A percentile compares a stretch with the other conserved stretches of the same genome.
Conservation (phyloP, 2,113 vertebrate species). For the Zeus faber region DNA sequence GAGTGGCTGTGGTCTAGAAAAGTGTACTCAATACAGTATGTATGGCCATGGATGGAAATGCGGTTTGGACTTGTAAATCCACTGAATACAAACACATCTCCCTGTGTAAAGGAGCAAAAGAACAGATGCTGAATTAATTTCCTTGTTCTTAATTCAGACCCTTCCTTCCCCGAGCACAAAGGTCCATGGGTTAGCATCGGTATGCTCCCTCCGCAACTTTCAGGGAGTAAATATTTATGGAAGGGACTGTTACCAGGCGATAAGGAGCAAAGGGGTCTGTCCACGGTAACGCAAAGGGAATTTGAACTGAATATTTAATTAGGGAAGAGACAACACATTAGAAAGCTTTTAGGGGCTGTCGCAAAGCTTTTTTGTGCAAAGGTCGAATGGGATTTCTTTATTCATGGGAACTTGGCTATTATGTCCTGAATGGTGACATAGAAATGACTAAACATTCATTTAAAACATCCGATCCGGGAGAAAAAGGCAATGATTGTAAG, state of each 20-base stretch:
- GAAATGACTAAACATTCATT: too few relatives aligned
- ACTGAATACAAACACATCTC: slow-evolving; percentile 56
- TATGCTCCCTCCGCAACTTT: slow-evolving; percentile 63
- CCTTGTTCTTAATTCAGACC: slow-evolving; percentile 58
- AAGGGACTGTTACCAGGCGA: slow-evolving; percentile 66
- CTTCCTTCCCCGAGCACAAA: slow-evolving; percentile 50
- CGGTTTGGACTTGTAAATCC: slow-evolving; percentile 40
- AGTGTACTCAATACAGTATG: too few relatives aligned
- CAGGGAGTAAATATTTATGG: slow-evolving; percentile 75
- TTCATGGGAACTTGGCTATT: too few relatives aligned
- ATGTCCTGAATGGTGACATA: too few relatives aligned
- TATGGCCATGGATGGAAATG: slow-evolving; percentile 50
- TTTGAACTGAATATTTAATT: slow-evolving; percentile 72
- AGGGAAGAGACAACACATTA: slow-evolving; percentile 55
- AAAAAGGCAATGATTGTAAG: too few relatives aligned
- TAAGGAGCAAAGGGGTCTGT: slow-evolving; percentile 65
- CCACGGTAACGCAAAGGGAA: slow-evolving; percentile 64
- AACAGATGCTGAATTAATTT: slow-evolving; percentile 70
- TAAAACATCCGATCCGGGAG: too few relatives aligned
- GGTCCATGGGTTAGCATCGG: slow-evolving; percentile 59
- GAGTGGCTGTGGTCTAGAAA: too few relatives aligned
- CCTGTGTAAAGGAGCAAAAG: slow-evolving; percentile 52
- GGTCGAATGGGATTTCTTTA: slow-evolving; percentile 52
- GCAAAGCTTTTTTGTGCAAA: slow-evolving; percentile 56
- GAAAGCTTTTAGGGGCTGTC: slow-evolving; percentile 45